Base-by-base conservation (phyloP, 2,888 invertebrate genomes). In the Actias luna region DNA sequence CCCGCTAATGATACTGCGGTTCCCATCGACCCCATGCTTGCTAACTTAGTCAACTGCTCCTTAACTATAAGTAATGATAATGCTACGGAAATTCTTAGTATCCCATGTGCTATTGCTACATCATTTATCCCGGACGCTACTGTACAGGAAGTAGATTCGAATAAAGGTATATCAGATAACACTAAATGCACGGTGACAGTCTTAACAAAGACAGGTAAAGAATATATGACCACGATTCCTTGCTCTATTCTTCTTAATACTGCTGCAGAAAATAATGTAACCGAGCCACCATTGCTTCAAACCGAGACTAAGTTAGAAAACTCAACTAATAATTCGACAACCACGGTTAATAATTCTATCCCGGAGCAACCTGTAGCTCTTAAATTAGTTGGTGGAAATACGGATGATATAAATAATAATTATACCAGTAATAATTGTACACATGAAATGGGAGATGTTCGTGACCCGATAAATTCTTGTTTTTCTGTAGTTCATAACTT, bases 71-170 rank as follows among this genome's bases (percentile, higher is more conserved):
- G 77, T 66, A 87, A 72, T 65, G 80, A 80, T 46, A 83, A 90
- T 62, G 78, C 80, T 31, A 90, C 91, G 0, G 93, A 93, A 80
- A 82, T 93, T 16, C 76, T 93, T 27, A 89, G 87, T 3, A 93
- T 93, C 73, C 93, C 93, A 12, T 93, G 93, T 75, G 84, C 92
- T 27, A 93, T 93, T 25, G 93, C 93, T 58, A 90, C 93, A 29
- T 93, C 93, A 1, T 93, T 93, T 71, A 84, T 88, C 8, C 92
- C 92, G 7, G 88, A 93, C 35, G 87, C 91, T 52, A 84, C 90
- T 66, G 81, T 90, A 5, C 89, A 92, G 72, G 84, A 87, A 46
- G 70, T 79, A 10, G 76, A 78, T 63, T 69, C 72, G 55, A 76
- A 74, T 50, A 77, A 83, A 46, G 82, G 80, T 63, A 68, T 78